phyloP scores from a whole-genome alignment of 2,797 vertebrate species.

The Linurgus olivaceus region DNA sequence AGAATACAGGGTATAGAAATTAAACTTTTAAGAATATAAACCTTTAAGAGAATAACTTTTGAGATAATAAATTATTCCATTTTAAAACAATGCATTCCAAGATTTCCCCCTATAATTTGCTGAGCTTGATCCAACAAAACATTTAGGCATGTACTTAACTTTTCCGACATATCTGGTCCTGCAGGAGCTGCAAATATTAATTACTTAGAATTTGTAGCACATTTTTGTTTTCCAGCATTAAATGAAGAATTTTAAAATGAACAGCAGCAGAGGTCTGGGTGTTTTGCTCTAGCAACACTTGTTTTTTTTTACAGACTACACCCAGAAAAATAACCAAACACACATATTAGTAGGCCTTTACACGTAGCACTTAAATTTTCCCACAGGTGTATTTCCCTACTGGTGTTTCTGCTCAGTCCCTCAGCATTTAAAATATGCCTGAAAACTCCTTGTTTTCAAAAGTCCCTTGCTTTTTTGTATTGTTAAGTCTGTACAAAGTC shows the following conservation, averaged over 20 bases:
- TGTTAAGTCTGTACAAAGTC: not conserved
- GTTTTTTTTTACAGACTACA: not conserved
- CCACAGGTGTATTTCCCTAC: not conserved
- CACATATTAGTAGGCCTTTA: not conserved
- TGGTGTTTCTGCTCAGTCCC: not conserved
- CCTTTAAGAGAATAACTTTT: not conserved
- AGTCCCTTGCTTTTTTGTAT: not conserved
- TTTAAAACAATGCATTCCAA: not conserved
- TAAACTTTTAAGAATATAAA: not conserved
- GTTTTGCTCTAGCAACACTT: not conserved
- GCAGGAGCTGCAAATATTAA: not conserved
- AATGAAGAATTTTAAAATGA: not conserved
- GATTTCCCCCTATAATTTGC: not conserved
- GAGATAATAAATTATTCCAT: not conserved
- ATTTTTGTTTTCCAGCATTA: not conserved
- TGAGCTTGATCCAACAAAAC: not conserved
- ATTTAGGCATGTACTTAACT: not conserved
- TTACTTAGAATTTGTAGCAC: not conserved
- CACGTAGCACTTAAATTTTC: fast-evolving
- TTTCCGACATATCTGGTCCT: not conserved
- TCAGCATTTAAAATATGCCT: not conserved
- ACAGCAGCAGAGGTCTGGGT: not conserved
- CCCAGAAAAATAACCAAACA: not conserved
- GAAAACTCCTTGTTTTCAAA: not conserved
- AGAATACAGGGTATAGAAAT: not conserved